A percentile compares a stretch with the other conserved stretches of the same genome.
Conservation (phyloP, 2,888 invertebrate species). For the Eupelmus urozonus region DNA sequence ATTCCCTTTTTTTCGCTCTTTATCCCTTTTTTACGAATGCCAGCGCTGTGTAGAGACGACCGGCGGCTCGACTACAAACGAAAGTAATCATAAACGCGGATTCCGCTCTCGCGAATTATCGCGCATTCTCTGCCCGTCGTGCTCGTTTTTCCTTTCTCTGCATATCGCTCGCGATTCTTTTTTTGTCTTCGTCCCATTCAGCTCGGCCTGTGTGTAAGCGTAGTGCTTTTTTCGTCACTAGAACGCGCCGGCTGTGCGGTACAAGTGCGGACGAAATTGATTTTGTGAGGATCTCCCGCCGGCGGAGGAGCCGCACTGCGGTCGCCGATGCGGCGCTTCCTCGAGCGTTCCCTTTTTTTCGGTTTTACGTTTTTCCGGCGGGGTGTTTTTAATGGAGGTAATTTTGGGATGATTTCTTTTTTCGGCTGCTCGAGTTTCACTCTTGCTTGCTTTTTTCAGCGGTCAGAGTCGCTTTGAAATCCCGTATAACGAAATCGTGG, state of each 20-base stretch:
- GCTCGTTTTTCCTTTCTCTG: conserved; percentile 38
- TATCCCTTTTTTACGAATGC: conserved; percentile 1
- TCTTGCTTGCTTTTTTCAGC: no score
- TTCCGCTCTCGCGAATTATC: conserved; percentile 41
- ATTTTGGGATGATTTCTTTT: no score
- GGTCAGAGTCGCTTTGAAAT: no score
- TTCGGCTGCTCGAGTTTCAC: no score
- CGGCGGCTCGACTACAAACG: conserved; percentile 49
- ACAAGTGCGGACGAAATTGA: conserved; percentile 28
- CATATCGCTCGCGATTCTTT: background rate
- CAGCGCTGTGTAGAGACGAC: background rate
- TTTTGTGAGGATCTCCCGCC: conserved; percentile 34
- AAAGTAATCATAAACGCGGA: conserved; percentile 51
- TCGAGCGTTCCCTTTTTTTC: no score
- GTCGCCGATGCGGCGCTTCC: background rate
- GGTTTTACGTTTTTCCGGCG: no score
- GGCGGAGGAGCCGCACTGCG: background rate
- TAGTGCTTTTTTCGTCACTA: background rate
- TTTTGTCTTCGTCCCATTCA: conserved; percentile 3
- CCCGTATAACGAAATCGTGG: no score
- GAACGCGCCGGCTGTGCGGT: background rate
- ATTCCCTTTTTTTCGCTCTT: conserved; percentile 7
- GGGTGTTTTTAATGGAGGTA: no score
- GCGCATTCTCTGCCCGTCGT: background rate
- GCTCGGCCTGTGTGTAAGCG: no score